Base-by-base conservation (phyloP, 2,888 invertebrate genomes). In the Drosophila sordidapex region DNA sequence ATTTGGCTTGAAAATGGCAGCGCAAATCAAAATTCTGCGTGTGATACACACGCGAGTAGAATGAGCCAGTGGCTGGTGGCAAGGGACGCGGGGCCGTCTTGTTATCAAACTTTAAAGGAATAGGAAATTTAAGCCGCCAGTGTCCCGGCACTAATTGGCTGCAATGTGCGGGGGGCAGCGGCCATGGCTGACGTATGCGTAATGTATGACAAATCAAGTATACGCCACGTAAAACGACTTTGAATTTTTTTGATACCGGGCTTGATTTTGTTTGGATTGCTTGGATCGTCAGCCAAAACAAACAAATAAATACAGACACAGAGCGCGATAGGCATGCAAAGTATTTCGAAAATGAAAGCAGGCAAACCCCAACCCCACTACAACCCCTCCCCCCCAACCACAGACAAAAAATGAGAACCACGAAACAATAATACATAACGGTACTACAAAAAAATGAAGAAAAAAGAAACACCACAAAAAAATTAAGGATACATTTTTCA, bases 11-110 rank as follows among this genome's bases (percentile, higher is more conserved):
- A 56, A 70, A 74, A 64, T 51, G 49, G 48, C 53, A 70, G 74
- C 76, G 71, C 79, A 83, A 87, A 87, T 87, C 87, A 87, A 87
- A 87, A 87, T 87, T 87, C 87, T 81, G 87, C 67, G 85, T 86
- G 76, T 87, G 85, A 86, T 80, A 83, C 84, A 70, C 59, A 68
- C 59, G 60, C 31, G n/a, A 52, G 43, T 36, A 46, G 46, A 27
- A 5, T 11, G 11, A 31, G 52, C 52, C 18, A 29, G 27, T 15
- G 59, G 59, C 40, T 10, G 10, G 25, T 11, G 25, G 33, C 2
- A 8, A 5, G 25, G 46, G 2, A 18, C 15, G 13, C 0, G 18
- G 8, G 31, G 48, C 33, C 15, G 25, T 15, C 25, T 46, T 38
- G 51, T 43, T 58, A 36, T 49, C 58, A 70, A 81, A 83, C 81